Evolutionary conservation across 2,113 vertebrate genomes (phyloP).

Genomic region (Apteryx owenii): DNA sequence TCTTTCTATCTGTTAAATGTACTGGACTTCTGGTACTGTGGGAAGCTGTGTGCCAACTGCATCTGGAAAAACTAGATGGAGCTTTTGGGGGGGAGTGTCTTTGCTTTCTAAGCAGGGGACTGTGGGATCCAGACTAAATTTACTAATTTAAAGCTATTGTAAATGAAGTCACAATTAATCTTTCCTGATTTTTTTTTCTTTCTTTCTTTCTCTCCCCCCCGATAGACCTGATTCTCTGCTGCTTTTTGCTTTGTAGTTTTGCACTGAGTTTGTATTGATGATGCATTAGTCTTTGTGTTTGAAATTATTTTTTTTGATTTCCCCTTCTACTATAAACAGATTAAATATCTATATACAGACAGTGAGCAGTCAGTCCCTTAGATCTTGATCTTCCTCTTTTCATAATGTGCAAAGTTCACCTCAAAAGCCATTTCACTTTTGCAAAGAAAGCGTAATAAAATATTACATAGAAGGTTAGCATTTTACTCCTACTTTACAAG

Average conservation of each 20-base stretch:
- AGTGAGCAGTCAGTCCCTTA: not conserved
- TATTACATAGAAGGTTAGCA: not conserved
- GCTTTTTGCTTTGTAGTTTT: not conserved
- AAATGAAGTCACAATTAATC: not conserved
- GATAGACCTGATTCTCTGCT: not conserved
- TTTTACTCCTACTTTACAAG: not conserved
- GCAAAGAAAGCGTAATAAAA: not conserved
- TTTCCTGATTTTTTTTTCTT: not conserved
- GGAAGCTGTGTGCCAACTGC: not conserved
- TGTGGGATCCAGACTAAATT: not conserved
- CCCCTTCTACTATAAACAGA: not conserved
- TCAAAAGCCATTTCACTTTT: not conserved
- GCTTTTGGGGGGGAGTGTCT: not conserved
- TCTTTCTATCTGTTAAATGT: accelerated
- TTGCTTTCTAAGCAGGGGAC: not conserved
- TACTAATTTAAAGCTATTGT: not conserved
- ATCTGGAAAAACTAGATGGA: not conserved
- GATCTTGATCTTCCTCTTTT: not conserved
- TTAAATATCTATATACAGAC: conserved; percentile 9
- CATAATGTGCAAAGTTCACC: not conserved
- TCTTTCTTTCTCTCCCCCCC: not conserved
- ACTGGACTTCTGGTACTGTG: not conserved
- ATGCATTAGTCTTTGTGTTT: not conserved
- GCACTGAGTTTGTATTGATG: not conserved
- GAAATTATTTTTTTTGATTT: not conserved